Conservation (phyloP, 2,113 vertebrate species). For the Antigone vipio region DNA sequence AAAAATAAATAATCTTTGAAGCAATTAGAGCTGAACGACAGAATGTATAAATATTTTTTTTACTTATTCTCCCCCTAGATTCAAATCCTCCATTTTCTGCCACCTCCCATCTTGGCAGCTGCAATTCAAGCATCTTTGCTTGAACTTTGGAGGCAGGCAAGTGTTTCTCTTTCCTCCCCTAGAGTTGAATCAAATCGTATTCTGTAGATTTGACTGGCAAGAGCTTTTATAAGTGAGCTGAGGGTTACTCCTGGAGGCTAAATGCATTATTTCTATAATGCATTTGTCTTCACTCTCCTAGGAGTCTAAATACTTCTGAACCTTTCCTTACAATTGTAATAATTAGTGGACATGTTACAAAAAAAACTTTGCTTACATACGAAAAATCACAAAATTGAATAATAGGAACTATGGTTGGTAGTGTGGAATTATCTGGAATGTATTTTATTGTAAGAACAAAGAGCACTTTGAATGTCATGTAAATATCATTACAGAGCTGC, state of each 20-base stretch:
- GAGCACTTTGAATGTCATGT: slow-evolving; percentile 71
- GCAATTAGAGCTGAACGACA: slow-evolving; percentile 78
- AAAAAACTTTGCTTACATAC: slow-evolving; percentile 44
- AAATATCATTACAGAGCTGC: slow-evolving; percentile 72
- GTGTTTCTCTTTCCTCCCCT: slow-evolving; percentile 66
- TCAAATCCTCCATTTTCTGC: slow-evolving; percentile 64
- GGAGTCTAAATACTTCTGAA: slow-evolving; percentile 71
- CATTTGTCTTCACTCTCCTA: slow-evolving; percentile 61
- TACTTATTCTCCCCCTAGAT: slow-evolving; percentile 74
- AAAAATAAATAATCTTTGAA: slow-evolving; percentile 83
- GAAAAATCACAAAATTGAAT: slow-evolving; percentile 49
- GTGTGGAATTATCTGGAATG: slow-evolving; percentile 69
- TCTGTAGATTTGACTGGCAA: slow-evolving; percentile 76
- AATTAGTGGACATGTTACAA: slow-evolving; percentile 68
- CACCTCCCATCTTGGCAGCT: slow-evolving; percentile 69
- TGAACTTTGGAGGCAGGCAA: slow-evolving; percentile 75
- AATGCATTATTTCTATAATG: slow-evolving; percentile 75
- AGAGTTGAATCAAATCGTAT: slow-evolving; percentile 70
- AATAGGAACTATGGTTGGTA: slow-evolving; percentile 18
- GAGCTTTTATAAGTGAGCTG: slow-evolving; percentile 69
- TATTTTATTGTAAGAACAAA: slow-evolving; percentile 75
- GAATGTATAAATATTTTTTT: slow-evolving; percentile 78
- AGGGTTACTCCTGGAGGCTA: slow-evolving; percentile 71
- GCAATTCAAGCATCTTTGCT: slow-evolving; percentile 68
- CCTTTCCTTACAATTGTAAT: slow-evolving; percentile 68